phyloP scores from a whole-genome alignment of 2,888 invertebrate species.

The Ecliptopera silaceata region DNA sequence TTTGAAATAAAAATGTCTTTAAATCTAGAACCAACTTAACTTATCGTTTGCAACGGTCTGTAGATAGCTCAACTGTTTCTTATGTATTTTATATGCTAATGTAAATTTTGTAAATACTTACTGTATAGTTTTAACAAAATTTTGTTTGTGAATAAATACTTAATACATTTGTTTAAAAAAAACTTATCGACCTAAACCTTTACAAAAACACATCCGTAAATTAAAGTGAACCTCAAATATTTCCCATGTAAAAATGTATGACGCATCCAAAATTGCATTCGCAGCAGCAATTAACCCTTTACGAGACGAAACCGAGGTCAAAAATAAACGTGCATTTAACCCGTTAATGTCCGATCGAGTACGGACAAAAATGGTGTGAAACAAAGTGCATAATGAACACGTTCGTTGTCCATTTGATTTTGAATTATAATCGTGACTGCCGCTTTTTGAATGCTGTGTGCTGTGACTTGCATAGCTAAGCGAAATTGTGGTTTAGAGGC shows the following conservation, averaged over 20 bases:
- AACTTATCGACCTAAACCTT: too few species aligned
- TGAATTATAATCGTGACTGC: conserved; percentile 63
- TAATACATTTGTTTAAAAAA: too few species aligned
- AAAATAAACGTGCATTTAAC: conserved; percentile 27
- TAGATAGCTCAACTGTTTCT: too few species aligned
- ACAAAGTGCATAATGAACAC: conserved; percentile 26
- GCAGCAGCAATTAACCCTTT: conserved; percentile 6
- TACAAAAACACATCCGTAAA: neutral
- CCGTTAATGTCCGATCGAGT: conserved; percentile 22
- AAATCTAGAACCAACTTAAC: too few species aligned
- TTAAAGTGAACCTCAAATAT: neutral
- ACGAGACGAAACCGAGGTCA: conserved; percentile 9
- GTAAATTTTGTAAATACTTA: too few species aligned
- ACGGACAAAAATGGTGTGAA: conserved; percentile 7
- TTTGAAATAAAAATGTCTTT: too few species aligned
- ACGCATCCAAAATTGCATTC: neutral
- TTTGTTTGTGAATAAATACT: too few species aligned
- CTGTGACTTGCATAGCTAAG: conserved; percentile 37
- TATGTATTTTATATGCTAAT: too few species aligned
- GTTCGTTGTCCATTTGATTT: conserved; percentile 53
- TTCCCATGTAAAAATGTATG: neutral
- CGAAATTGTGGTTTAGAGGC: conserved; percentile 16
- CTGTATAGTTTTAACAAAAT: too few species aligned
- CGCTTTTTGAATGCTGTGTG: conserved; percentile 54
- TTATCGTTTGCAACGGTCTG: too few species aligned